Evolutionary conservation across 2,113 vertebrate species (phyloP), one percentile per base, ranked within the genome.

Genomic region (Alosa alosa): DNA sequence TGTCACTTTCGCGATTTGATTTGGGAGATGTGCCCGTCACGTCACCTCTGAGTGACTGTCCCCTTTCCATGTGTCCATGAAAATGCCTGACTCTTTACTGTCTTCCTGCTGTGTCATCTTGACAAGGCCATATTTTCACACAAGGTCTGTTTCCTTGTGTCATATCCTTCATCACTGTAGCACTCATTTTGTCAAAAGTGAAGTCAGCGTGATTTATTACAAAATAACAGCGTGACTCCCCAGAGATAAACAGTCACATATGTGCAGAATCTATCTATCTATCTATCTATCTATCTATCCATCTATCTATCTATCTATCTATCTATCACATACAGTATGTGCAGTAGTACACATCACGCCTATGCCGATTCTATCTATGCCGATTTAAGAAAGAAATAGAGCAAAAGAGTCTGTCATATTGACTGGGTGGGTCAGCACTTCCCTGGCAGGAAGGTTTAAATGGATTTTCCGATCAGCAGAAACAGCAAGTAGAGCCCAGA

Each of bases 101-200:
- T 86, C 88, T 89, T 86, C 87, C 86, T 86, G 68, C 78, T 86
- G 87, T 91, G 85, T 90, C 68, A 84, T 84, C 91, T 83, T 81
- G 88, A 87, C 92, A 88, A 89, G n/a, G 81, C 9, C 81, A 84
- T 0, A 86, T 90, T 91, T 92, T 88, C 89, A 89, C 47, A 68
- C 20, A 25, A 81, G 10, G 7, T 45, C 49, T 20, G 0, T 49
- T 18, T 72, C 64, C 25, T 7, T 36, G 64, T n/a, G 1, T 72
- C 64, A 72, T 31, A 36, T 72, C 25, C 64, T 11, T 31, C 9
- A 36, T 36, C 64, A 36, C 8, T 36, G 64, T 72, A n/a, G 22
- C n/a, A 8, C 11, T 25, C 9, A 68, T 64, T 64, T 4, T 64
- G n/a, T 31, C 64, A 31, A 6, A 31, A 68, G 64, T 31, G 8